Conservation (phyloP, 2,797 vertebrate species). For the Anas flavirostris region DNA sequence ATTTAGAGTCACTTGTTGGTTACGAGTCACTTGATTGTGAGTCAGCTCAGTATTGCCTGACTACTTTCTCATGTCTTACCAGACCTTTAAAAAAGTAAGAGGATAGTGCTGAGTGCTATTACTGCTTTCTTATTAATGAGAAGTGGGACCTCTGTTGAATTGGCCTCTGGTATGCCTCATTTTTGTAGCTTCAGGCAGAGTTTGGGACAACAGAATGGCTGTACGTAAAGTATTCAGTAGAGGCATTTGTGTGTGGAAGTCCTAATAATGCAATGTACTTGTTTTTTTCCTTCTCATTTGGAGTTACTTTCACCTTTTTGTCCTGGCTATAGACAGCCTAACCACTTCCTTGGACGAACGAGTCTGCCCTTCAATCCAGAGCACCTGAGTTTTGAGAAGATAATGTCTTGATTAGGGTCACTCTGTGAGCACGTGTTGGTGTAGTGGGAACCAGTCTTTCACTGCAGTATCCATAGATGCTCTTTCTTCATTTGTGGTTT, state of each 20-base stretch:
- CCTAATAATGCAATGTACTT: fast-evolving
- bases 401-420: background rate
- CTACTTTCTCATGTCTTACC: background rate
- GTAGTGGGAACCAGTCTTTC: background rate
- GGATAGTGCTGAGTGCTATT: background rate
- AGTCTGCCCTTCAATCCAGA: background rate
- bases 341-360: background rate
- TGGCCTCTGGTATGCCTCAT: background rate
- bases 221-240: background rate
- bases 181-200: background rate
- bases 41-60: background rate
- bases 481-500: background rate
- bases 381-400: background rate
- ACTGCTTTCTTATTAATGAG: background rate
- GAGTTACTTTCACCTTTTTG: background rate
- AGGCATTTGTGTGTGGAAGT: background rate
- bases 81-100: background rate
- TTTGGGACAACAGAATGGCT: background rate
- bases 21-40: background rate
- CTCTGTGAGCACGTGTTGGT: fast-evolving
- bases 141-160: background rate
- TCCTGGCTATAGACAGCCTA: background rate
- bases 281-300: background rate
- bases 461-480: background rate
- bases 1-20: background rate